Conservation (phyloP, 37 sponge, comb jelly and placozoan genomes). For the Oopsacas minuta region DNA sequence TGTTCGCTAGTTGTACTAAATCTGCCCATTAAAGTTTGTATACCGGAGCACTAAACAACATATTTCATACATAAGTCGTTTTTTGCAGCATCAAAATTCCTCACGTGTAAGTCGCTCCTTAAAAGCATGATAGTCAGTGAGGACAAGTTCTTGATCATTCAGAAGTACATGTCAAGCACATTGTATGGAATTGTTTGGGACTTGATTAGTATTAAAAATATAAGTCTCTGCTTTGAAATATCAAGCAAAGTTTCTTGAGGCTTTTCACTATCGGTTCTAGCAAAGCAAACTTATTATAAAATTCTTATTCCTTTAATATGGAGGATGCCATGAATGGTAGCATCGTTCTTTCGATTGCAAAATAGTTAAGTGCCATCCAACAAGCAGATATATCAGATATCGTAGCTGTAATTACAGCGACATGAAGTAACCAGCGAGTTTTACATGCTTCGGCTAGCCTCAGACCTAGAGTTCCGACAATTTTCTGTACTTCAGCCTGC, state of each 20-base stretch:
- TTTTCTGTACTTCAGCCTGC: neutral
- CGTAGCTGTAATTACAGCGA: neutral
- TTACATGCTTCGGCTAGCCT: neutral
- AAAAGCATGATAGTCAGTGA: neutral
- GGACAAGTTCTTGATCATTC: neutral
- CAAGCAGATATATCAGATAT: neutral
- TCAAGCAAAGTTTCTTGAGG: neutral
- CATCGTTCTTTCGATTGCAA: neutral
- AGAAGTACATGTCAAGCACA: neutral
- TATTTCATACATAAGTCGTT: neutral
- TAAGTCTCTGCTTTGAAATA: neutral
- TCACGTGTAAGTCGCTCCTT: neutral
- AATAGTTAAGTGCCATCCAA: neutral
- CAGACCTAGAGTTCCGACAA: neutral
- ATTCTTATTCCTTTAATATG: too few species aligned
- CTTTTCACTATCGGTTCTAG: neutral
- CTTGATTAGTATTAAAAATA: neutral
- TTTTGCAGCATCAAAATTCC: neutral
- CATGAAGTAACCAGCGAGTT: neutral
- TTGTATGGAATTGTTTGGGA: neutral
- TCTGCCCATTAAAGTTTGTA: neutral
- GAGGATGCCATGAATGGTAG: neutral
- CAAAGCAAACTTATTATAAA: too few species aligned
- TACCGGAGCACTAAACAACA: neutral
- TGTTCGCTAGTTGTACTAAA: neutral